Base-by-base conservation (phyloP, 2,888 invertebrate genomes). In the Himalopsyche anomala region DNA sequence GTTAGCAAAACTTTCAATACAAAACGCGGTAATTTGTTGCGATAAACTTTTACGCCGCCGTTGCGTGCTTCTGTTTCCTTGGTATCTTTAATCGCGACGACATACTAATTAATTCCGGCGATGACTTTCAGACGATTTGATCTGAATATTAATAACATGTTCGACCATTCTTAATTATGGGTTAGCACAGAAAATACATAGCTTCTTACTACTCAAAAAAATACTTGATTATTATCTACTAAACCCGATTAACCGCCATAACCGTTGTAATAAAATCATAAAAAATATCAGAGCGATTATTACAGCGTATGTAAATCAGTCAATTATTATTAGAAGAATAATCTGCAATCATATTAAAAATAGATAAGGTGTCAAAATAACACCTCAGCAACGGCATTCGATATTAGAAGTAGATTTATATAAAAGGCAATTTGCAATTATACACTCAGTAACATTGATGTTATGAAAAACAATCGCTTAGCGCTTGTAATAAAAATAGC, bases 1-100 rank as follows among this genome's bases (percentile, higher is more conserved):
- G 83, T 42, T 83, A 55, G 84, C 54, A 80, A 83, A 83, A 51
- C 19, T 51, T 84, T 84, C 81, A 62, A 45, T 84, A 40, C 45
- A 84, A 28, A 84, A 69, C 45, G 28, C 38, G 38, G 84, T 80
- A 86, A 87, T 85, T 86, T 84, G 84, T 87, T 85, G 81, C 36
- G 87, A 85, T 85, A 85, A 87, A 74, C 55, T 55, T 80, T 79
- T 45, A n/a, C 19, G 40, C 38, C 3, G 17, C 62, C 28, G 17
- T 42, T 55, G 81, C 81, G 54, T 74, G 80, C 15, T 42, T 84
- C 80, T 81, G 79, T 80, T 85, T 74, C 84, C 15, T 3, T 38
- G 38, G 36, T 74, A 36, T 74, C 74, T 62, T 83, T 62, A 84
- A 84, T 87, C 82, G 81, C 17, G 38, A 42, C 38, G 82, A 62